Conservation (phyloP, 2,888 invertebrate species). For the Chironomus tentans region DNA sequence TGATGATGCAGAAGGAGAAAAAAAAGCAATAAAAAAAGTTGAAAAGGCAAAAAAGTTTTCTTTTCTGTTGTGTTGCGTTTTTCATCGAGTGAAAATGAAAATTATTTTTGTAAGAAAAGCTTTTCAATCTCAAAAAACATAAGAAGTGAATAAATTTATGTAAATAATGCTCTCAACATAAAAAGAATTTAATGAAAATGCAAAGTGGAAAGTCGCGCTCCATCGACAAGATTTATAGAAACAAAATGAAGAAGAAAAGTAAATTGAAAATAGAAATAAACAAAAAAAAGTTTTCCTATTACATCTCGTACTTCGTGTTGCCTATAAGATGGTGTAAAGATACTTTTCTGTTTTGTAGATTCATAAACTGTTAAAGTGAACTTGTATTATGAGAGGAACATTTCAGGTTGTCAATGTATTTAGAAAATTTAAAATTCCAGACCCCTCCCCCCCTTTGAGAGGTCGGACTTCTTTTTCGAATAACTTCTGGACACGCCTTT, state of each 20-base stretch:
- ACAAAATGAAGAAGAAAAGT: neutral
- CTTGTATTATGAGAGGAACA: too few relatives aligned
- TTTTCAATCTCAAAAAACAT: neutral
- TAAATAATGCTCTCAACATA: neutral
- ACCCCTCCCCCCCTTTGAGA: too few relatives aligned
- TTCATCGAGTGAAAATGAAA: neutral
- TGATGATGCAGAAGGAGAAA: neutral
- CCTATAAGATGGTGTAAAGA: neutral
- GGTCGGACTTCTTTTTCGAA: too few relatives aligned
- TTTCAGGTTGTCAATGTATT: too few relatives aligned
- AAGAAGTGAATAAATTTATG: neutral
- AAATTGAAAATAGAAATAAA: neutral
- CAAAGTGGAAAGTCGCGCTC: neutral
- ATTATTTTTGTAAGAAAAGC: neutral
- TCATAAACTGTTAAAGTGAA: too few relatives aligned
- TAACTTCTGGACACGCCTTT: too few relatives aligned
- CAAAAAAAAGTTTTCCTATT: neutral
- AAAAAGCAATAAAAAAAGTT: neutral
- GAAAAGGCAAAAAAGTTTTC: neutral
- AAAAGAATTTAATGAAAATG: neutral
- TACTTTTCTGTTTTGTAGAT: too few relatives aligned
- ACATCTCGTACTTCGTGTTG: neutral
- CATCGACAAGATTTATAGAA: neutral
- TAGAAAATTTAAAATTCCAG: too few relatives aligned
- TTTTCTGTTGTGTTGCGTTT: neutral